Conservation (phyloP, 2,113 vertebrate genomes). For the Spea multiplicata region DNA sequence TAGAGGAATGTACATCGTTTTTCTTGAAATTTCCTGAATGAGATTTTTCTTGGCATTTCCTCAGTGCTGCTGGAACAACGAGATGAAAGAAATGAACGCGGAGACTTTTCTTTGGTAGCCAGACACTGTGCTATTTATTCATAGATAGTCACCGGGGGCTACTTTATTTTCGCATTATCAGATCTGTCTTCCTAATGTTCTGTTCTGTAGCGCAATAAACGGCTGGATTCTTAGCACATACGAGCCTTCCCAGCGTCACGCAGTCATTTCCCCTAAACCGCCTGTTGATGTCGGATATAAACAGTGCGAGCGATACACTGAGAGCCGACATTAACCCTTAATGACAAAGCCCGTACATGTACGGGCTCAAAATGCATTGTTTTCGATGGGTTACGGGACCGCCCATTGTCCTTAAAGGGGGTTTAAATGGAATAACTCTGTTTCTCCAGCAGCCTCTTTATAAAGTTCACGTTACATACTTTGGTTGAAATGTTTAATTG, state of each 20-base stretch:
- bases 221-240: slow-evolving; percentile 12
- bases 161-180: slow-evolving; percentile 32
- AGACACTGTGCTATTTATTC: slow-evolving; percentile 16
- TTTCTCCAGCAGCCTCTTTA: background rate
- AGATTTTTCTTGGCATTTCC: background rate
- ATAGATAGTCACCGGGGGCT: slow-evolving; percentile 31
- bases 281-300: slow-evolving; percentile 6
- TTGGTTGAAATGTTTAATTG: background rate
- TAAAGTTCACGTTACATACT: background rate
- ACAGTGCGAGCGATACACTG: background rate
- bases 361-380: no score
- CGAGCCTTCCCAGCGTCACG: background rate
- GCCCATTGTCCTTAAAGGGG: no score
- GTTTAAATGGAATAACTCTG: background rate
- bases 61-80: slow-evolving; percentile 3
- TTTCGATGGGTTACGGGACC: no score
- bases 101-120: background rate
- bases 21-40: background rate
- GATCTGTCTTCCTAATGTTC: slow-evolving; percentile 32
- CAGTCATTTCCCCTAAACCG: slow-evolving; percentile 5
- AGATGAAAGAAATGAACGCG: slow-evolving; percentile 13
- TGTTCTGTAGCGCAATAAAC: background rate
- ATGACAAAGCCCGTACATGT: no score
- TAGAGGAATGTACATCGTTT: no score
- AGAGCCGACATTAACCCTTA: background rate